Base-by-base conservation (phyloP, 2,797 vertebrate species). In the Oreonectes daqikongensis region DNA sequence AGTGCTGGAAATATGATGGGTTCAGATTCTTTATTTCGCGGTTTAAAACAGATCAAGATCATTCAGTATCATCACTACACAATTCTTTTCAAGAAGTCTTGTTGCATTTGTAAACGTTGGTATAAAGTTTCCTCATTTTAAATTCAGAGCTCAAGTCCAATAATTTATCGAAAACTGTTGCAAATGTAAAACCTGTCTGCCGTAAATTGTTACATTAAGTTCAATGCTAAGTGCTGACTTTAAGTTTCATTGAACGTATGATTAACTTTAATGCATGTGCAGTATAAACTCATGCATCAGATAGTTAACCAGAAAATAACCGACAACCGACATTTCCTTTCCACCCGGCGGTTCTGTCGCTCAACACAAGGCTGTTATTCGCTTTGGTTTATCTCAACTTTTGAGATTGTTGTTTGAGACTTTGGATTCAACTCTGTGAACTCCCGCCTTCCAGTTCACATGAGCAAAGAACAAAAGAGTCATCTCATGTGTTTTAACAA, bases 401-500 rank as follows among this genome's bases (percentile, higher is more conserved):
- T 76, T 68, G 26, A 79, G 55, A 76, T 42, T 72, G 59, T n/a
- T 38, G 26, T 69, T 77, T 11, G 7, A 69, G 60, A 22, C 44
- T 53, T 79, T 72, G 38, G 32, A 74, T 70, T 68, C 48, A 78
- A 79, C 65, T 80, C 53, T 59, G 20, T 68, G 59, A 82, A 40
- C 65, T 65, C 40, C 28, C 38, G 20, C 78, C 77, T 64, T 30
- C 59, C 42, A 61, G 72, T 72, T 86, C 70, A 84, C 63, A 81
- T 63, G 55, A 66, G 44, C 17, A 57, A 26, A 69, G 74, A 77
- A 82, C 81, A 79, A 79, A 76, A 68, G 74, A 69, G 35, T 65
- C 63, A 75, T 84, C 77, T 35, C 57, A 70, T 66, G 71, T 76
- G 81, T 78, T n/a, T n/a, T 83, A 85, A 81, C 82, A 70, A 79